Conservation (phyloP, 2,888 invertebrate species). For the Eudasyphora cyanicolor region DNA sequence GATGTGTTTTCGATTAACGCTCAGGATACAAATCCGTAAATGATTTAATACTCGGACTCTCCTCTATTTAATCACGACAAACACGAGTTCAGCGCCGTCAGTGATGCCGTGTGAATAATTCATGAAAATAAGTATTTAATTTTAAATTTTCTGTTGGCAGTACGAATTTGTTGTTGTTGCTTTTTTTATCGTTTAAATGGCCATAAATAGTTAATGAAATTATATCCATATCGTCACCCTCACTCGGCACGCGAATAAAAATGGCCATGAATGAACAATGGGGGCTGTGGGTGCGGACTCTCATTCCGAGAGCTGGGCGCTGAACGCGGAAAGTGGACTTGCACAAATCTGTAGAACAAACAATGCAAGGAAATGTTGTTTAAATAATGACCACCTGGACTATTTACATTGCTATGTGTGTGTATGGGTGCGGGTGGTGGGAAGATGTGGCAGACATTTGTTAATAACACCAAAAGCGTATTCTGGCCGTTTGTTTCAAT, state of each 20-base stretch:
- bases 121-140: conserved; percentile 34
- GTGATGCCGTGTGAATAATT: conserved; percentile 7
- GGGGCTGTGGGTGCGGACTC: neutral
- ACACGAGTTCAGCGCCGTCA: neutral
- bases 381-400: neutral
- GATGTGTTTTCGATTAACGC: conserved; percentile 16
- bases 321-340: neutral
- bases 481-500: conserved; percentile 30
- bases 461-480: conserved; percentile 19
- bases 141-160: conserved; percentile 14
- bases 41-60: neutral
- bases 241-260: neutral
- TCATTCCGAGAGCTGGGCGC: neutral
- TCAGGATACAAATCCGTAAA: neutral
- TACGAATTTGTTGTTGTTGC: conserved; percentile 19
- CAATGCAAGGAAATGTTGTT: conserved; percentile 24
- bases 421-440: neutral
- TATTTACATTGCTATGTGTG: neutral
- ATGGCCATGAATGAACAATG: conserved; percentile 33
- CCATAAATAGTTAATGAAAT: conserved; percentile 33
- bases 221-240: conserved; percentile 21
- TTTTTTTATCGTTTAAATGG: conserved; percentile 37
- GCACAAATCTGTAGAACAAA: conserved; percentile 9
- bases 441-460: no score
- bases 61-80: conserved; percentile 38